Conservation (phyloP, 2,888 invertebrate species). For the Andrena trimmerana region DNA sequence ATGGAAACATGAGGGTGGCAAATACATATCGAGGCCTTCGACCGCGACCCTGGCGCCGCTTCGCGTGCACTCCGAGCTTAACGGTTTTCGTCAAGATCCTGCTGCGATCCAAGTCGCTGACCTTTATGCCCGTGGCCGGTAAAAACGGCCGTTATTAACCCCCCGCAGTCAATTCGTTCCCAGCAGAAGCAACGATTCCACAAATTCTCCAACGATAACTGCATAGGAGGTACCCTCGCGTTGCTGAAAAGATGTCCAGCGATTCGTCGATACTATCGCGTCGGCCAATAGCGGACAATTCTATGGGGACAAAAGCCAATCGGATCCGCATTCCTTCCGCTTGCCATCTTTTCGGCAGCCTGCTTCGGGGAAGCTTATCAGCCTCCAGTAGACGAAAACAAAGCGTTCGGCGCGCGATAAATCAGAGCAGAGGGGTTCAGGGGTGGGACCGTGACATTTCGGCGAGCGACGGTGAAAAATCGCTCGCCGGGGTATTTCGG, state of each 20-base stretch:
- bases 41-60: constrained; percentile 17
- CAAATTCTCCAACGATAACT: not conserved
- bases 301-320: not conserved
- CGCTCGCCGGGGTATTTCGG: not conserved
- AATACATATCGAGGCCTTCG: constrained; percentile 5
- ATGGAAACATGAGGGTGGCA: constrained; percentile 48
- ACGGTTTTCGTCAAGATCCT: constrained; percentile 57
- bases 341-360: no score
- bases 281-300: no score
- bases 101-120: constrained; percentile 48
- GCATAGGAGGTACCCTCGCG: not conserved
- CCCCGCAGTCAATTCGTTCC: not conserved
- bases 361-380: constrained; percentile 17
- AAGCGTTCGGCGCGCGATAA: not conserved
- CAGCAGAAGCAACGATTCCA: not conserved
- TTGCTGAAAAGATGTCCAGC: no score
- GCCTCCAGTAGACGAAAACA: constrained; percentile 2
- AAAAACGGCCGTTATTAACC: constrained; percentile 36
- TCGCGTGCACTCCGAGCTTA: constrained; percentile 21
- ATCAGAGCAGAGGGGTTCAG: constrained; percentile 5
- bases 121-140: constrained; percentile 41
- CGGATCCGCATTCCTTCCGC: no score
- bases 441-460: not conserved
- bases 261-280: no score
- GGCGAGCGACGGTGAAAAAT: not conserved